These are phyloP conservation scores for Chiroxiphia lanceolata DNA, from an alignment of 2,797 vertebrate genomes.

Conservation along the genomic window DNA sequence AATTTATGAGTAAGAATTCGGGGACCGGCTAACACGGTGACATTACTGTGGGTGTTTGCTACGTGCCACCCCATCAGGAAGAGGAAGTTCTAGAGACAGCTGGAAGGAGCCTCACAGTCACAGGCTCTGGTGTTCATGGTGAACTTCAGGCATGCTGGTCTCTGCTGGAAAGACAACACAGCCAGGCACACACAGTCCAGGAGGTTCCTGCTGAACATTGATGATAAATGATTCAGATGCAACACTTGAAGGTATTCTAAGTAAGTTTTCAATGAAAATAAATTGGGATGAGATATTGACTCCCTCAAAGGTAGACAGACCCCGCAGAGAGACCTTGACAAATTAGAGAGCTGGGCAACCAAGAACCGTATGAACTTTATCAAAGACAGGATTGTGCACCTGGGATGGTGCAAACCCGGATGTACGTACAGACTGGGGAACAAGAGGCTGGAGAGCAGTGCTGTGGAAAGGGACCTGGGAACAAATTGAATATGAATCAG, in stretches of 20 bases:
- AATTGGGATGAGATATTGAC: not conserved
- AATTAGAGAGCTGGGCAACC: not conserved
- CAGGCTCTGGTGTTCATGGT: not conserved
- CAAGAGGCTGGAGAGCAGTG: accelerated
- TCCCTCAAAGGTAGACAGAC: not conserved
- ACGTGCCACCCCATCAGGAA: not conserved
- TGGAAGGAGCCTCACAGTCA: not conserved
- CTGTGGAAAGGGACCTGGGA: not conserved
- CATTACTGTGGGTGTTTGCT: not conserved
- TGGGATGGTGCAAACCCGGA: not conserved
- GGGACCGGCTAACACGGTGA: not conserved
- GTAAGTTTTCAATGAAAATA: not conserved
- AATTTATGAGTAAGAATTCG: not conserved
- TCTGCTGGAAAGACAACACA: not conserved
- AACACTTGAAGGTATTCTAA: not conserved
- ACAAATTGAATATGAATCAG: not conserved
- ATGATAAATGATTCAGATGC: not conserved
- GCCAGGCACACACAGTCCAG: not conserved
- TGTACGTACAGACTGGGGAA: not conserved
- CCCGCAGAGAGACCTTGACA: not conserved
- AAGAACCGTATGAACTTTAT: not conserved
- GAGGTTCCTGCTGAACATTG: not conserved
- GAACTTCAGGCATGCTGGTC: not conserved
- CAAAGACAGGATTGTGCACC: not conserved
- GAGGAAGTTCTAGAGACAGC: not conserved